Evolutionary conservation across 2,113 vertebrate genomes (phyloP).

Genomic region (Halcyon malimbica): DNA sequence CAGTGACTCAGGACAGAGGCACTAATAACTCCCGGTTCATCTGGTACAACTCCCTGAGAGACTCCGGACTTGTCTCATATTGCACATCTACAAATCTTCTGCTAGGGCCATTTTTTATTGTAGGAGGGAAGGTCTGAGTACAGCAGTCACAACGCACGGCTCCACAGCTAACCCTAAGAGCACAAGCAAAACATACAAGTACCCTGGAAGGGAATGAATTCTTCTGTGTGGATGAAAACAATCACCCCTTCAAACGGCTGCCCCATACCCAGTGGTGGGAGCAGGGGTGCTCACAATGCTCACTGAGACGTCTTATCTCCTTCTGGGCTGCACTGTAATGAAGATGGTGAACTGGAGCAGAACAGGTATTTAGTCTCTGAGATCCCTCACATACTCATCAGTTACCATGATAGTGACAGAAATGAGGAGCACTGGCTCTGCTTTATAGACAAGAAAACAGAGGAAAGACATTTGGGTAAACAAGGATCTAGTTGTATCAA

Average conservation of each 20-base stretch:
- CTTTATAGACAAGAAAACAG: background rate
- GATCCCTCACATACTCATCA: background rate
- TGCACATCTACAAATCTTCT: background rate
- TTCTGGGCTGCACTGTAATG: background rate
- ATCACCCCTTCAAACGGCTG: background rate
- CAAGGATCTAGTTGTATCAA: background rate
- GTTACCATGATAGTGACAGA: rapidly evolving
- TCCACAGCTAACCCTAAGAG: background rate
- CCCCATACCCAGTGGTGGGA: rapidly evolving
- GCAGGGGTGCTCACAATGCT: background rate
- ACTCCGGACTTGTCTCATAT: rapidly evolving
- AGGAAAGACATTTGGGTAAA: background rate
- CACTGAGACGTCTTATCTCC: background rate
- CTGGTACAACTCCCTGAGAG: background rate
- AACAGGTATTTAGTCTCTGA: background rate
- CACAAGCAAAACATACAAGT: background rate
- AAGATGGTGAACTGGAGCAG: background rate
- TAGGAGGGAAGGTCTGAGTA: background rate
- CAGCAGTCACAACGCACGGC: background rate
- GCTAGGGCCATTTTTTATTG: background rate
- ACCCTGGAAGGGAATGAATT: rapidly evolving
- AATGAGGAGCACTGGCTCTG: background rate
- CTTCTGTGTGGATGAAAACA: background rate
- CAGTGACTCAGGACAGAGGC: background rate
- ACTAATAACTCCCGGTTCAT: background rate